Conservation (phyloP, 2,113 vertebrate species). For the Hypomesus transpacificus region DNA sequence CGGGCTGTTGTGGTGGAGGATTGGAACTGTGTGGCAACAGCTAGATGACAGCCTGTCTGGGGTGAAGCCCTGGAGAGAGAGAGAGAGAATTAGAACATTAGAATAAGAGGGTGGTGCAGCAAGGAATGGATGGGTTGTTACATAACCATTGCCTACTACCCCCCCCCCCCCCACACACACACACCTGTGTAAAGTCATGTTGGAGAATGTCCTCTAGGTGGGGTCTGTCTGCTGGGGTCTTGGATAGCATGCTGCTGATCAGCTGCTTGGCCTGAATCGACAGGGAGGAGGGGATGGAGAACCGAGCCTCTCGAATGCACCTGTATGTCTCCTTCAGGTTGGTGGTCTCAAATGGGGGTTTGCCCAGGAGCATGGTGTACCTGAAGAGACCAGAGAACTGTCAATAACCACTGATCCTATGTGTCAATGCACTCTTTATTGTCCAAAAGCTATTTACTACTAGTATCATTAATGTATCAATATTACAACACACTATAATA, state of each 20-base stretch:
- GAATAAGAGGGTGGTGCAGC: too few species aligned
- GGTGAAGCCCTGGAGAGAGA: slow-evolving; percentile 76
- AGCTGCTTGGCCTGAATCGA: slow-evolving; percentile 78
- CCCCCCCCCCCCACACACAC: slow-evolving; percentile 27
- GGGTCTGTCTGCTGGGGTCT: slow-evolving; percentile 80
- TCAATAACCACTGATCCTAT: neutral
- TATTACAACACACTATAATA: neutral
- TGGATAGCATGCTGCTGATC: slow-evolving; percentile 83
- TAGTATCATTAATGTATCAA: neutral
- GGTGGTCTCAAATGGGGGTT: slow-evolving; percentile 85
- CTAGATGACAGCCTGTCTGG: slow-evolving; percentile 79
- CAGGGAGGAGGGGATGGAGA: slow-evolving; percentile 79
- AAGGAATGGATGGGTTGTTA: neutral
- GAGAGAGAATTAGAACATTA: too few species aligned
- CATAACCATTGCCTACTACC: neutral
- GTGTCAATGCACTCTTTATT: too few species aligned
- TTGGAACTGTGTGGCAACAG: slow-evolving; percentile 82
- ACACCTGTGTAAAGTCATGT: slow-evolving; percentile 83
- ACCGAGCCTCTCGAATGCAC: slow-evolving; percentile 85
- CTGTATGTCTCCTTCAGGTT: slow-evolving; percentile 86
- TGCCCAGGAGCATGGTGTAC: slow-evolving; percentile 87
- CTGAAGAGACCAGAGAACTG: slow-evolving; percentile 47
- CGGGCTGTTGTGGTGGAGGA: slow-evolving; percentile 84
- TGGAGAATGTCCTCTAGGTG: slow-evolving; percentile 79
- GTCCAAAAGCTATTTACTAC: too few species aligned